Base-by-base conservation (phyloP, 2,113 vertebrate species). In the Canis aureus region DNA sequence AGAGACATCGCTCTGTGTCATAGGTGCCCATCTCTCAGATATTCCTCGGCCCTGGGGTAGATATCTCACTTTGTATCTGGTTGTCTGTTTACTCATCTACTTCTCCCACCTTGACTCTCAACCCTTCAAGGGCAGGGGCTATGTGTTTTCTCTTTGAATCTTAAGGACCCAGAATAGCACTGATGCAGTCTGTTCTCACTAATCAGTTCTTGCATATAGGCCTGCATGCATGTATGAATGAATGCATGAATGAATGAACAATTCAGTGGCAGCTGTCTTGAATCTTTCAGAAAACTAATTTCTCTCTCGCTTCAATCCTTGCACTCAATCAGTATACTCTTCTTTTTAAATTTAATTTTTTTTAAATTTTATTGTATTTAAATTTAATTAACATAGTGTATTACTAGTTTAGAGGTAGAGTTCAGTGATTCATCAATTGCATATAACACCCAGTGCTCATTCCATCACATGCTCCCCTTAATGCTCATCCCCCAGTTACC, bases 261-360 rank as follows among this genome's bases (percentile, higher is more conserved):
- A 7, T 17, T 59, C 83, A 92, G 38, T 86, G 59, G 22, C 51
- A 84, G 38, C 32, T 89, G 16, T 89, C 78, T 80, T 71, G 74
- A 92, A 32, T 93, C 74, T 60, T 91, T 91, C 66, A 60, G 90
- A 91, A 78, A 43, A 51, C 62, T 38, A 38, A 11, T 32, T 84
- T 90, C 59, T 90, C 27, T 92, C 49, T 43, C 17, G 66, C 22
- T 22, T 92, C 57, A 32, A 43, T 76, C 43, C 29, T 16, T 88
- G 43, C 17, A 88, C 64, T 93, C 79, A 80, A 71, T 82, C 57
- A 74, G 35, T 53, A 67, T 74, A 17, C 32, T 74, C 20, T 23
- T 12, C 27, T 62, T 62, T 11, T 55, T 43, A 43, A 43, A 55
- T 66, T 62, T n/a, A 16, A n/a, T n/a, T 67, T 67, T 19, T n/a